Conservation (phyloP, 1,140 invertebrate species). For the Papilio helenus region DNA sequence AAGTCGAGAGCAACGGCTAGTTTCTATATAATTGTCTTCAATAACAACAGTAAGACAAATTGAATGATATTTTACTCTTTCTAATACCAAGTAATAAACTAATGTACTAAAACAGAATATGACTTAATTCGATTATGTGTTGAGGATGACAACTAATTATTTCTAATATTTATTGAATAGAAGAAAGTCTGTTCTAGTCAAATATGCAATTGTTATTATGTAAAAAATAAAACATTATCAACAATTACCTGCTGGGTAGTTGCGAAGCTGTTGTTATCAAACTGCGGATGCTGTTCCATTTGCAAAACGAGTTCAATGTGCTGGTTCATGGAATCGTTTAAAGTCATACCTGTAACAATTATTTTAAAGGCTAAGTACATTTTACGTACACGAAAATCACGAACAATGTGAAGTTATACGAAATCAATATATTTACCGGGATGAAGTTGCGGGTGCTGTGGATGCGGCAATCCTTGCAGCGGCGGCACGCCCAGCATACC, state of each 20-base stretch:
- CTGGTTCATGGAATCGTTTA: conserved; percentile 83
- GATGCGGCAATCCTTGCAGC: conserved; percentile 83
- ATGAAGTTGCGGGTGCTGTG: conserved; percentile 87
- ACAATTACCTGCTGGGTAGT: conserved; percentile 76
- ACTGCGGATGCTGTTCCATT: conserved; percentile 83
- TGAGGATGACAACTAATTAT: too few species aligned
- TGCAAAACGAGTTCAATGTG: conserved; percentile 81
- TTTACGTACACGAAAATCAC: not conserved
- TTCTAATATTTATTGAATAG: too few species aligned
- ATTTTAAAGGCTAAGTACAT: conserved; percentile 33
- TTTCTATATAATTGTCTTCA: too few species aligned
- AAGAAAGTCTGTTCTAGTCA: too few species aligned
- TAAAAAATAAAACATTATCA: conserved; percentile 35
- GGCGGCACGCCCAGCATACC: conserved; percentile 79
- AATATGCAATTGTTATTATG: not conserved
- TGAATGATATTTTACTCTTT: too few species aligned
- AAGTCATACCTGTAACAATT: conserved; percentile 72
- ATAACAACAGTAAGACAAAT: too few species aligned
- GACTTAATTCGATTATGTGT: too few species aligned
- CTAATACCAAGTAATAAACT: too few species aligned
- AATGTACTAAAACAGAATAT: too few species aligned
- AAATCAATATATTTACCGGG: conserved; percentile 64
- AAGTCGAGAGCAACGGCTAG: too few species aligned
- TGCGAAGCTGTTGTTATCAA: conserved; percentile 81
- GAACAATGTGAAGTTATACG: conserved; percentile 23